A percentile compares a stretch with the other conserved stretches of the same genome.
Evolutionary conservation across 2,113 vertebrate genomes (phyloP).

Genomic region (Phoxinus phoxinus): DNA sequence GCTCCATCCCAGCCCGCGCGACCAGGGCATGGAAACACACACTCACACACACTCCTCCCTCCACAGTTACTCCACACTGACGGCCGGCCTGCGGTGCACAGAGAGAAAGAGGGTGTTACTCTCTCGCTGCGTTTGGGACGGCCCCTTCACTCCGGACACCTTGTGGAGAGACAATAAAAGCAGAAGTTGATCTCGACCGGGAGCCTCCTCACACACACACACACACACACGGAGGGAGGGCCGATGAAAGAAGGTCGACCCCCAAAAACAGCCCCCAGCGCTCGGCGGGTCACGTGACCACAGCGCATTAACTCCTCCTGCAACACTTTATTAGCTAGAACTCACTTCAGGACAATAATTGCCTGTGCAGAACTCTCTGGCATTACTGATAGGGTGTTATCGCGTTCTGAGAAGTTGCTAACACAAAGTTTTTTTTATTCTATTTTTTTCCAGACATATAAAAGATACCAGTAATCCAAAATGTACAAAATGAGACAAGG

Average conservation of each 20-base stretch:
- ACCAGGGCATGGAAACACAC: constrained; percentile 45
- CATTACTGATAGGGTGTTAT: not conserved
- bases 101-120: constrained; percentile 64
- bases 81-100: constrained; percentile 71
- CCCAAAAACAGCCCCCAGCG: constrained; percentile 55
- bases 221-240: too few relatives aligned
- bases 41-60: constrained; percentile 63
- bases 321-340: not conserved
- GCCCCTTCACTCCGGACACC: constrained; percentile 69
- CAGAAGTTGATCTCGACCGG: constrained; percentile 54
- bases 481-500: too few relatives aligned
- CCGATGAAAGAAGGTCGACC: not conserved
- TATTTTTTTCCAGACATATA: too few relatives aligned
- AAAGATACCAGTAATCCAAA: too few relatives aligned
- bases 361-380: not conserved
- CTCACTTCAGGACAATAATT: not conserved
- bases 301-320: not conserved
- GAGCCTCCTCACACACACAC: constrained; percentile 34
- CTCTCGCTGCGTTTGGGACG: constrained; percentile 66
- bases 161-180: constrained; percentile 68
- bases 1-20: constrained; percentile 64
- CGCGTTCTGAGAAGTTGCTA: not conserved
- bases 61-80: constrained; percentile 71
- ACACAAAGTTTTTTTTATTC: too few relatives aligned
- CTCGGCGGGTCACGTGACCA: constrained; percentile 35